A percentile compares a stretch with the other conserved stretches of the same genome.
These are phyloP conservation scores for Bolinopsis microptera DNA, from an alignment of 37 sponge, comb jelly and placozoan species.

Conservation along the genomic window DNA sequence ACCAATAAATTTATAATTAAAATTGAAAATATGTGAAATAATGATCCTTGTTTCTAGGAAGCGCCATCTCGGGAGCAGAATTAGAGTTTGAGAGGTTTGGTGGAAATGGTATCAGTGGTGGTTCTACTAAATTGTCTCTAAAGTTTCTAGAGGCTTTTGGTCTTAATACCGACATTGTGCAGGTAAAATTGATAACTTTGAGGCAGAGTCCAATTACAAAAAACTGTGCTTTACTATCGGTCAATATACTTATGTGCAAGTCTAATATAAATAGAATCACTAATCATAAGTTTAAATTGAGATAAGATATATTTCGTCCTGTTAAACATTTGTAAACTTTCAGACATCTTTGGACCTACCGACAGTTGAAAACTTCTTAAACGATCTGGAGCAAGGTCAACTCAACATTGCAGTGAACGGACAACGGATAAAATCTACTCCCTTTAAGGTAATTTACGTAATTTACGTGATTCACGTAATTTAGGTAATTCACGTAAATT, in stretches of 20 bases:
- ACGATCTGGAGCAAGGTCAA: background rate
- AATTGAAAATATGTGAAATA: no score
- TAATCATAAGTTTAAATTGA: no score
- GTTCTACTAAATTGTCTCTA: background rate
- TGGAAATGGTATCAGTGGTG: background rate
- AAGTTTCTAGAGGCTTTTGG: background rate
- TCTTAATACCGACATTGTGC: background rate
- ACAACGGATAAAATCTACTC: background rate
- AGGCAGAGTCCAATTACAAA: no score
- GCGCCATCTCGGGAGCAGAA: background rate
- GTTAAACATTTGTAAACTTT: background rate
- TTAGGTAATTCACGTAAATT: no score
- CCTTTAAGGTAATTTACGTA: background rate
- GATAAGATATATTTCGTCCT: no score
- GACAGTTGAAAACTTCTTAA: background rate
- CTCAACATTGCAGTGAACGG: background rate
- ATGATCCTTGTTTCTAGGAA: no score
- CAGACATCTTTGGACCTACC: background rate
- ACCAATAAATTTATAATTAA: no score
- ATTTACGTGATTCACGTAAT: no score
- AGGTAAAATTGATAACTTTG: background rate
- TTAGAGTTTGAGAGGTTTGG: background rate
- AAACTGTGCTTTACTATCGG: no score
- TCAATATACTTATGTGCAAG: no score
- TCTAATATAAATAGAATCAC: no score